Evolutionary conservation across 1,140 invertebrate genomes (phyloP).

Genomic region (Diabrotica virgifera): DNA sequence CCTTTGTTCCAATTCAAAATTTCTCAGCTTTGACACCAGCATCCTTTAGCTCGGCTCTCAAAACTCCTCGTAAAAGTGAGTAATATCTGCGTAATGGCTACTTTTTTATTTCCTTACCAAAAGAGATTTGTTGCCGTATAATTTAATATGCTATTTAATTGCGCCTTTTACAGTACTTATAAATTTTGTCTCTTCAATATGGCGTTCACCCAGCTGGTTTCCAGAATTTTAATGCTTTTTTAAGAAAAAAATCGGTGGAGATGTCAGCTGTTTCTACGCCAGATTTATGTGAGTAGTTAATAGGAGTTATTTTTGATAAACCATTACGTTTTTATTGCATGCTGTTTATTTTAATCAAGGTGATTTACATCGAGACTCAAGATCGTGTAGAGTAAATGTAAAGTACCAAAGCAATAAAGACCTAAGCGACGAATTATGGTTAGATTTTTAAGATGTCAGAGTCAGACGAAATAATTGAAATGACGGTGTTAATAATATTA

Average conservation of each 20-base stretch:
- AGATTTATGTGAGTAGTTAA: not conserved
- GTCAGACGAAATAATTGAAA: too few species aligned
- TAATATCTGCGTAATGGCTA: not conserved
- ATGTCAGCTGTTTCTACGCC: not conserved
- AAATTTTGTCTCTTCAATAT: not conserved
- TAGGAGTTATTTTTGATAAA: not conserved
- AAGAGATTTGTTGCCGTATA: not conserved
- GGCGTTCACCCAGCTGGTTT: not conserved
- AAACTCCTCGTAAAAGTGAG: not conserved
- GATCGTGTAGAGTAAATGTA: too few species aligned
- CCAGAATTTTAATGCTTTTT: constrained; percentile 1
- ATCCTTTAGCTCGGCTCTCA: not conserved
- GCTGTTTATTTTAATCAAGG: not conserved
- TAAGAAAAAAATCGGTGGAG: not conserved
- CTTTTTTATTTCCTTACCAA: not conserved
- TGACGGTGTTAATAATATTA: too few species aligned
- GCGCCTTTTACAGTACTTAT: not conserved
- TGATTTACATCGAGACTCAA: not conserved
- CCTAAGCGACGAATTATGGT: too few species aligned
- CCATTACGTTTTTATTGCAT: not conserved
- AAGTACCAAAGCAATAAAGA: too few species aligned
- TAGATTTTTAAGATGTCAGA: too few species aligned
- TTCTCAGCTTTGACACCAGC: not conserved
- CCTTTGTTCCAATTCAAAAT: too few species aligned
- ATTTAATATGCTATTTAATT: not conserved